Conservation (phyloP, 2,888 invertebrate genomes). For the Cataglyphis albicans region DNA sequence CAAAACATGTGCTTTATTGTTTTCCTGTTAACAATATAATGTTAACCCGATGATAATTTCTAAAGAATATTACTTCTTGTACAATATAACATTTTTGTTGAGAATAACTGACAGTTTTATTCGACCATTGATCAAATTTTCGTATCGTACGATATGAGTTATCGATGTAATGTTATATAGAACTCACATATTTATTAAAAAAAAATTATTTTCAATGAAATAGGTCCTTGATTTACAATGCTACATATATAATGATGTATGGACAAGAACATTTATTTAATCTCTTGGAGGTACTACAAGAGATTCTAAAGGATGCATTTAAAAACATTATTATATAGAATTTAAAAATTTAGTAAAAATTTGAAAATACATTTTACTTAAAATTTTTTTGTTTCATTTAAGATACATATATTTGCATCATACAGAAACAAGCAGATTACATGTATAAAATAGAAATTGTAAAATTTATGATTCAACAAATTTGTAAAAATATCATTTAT, state of each 20-base stretch:
- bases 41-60: conserved; percentile 64
- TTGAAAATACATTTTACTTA: conserved; percentile 32
- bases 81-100: conserved; percentile 61
- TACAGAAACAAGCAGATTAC: conserved; percentile 9
- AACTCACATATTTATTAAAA: conserved; percentile 1
- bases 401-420: conserved; percentile 1
- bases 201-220: background rate
- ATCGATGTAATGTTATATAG: background rate
- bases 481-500: conserved; percentile 41
- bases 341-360: conserved; percentile 28
- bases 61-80: conserved; percentile 60
- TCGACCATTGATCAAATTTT: background rate
- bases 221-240: background rate
- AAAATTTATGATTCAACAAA: conserved; percentile 15
- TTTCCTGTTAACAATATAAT: conserved; percentile 69
- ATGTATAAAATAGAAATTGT: conserved; percentile 3
- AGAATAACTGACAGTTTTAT: conserved; percentile 57
- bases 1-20: conserved; percentile 72
- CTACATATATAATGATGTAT: background rate
- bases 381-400: conserved; percentile 18
- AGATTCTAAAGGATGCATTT: background rate
- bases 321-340: conserved; percentile 20
- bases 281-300: background rate
- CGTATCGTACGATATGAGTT: background rate
- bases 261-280: background rate